Evolutionary conservation across 2,888 invertebrate species (phyloP).

Genomic region (Leucoma salicis): DNA sequence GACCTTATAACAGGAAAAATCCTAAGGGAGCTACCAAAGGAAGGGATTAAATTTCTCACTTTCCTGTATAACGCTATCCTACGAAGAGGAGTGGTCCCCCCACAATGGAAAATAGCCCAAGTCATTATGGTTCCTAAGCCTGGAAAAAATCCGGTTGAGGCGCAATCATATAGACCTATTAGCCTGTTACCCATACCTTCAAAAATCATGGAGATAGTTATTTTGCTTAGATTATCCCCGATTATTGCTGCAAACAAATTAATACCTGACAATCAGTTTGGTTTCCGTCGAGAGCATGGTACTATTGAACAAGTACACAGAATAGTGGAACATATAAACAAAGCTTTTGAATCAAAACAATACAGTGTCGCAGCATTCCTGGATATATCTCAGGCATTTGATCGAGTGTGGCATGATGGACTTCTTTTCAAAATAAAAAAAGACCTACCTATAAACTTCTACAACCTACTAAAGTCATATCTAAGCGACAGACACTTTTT

Average conservation of each 20-base stretch:
- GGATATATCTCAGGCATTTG: not conserved
- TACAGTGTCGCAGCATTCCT: not conserved
- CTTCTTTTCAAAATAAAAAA: not conserved
- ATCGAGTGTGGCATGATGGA: not conserved
- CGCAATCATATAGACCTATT: not conserved
- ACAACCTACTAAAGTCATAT: not conserved
- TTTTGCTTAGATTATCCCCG: not conserved
- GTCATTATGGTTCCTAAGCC: constrained; percentile 15
- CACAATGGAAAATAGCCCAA: constrained; percentile 18
- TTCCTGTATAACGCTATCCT: constrained; percentile 12
- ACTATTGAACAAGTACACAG: not conserved
- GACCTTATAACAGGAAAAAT: not conserved
- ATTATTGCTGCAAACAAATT: not conserved
- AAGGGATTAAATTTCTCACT: constrained; percentile 3
- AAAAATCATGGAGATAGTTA: not conserved
- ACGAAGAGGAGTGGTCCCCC: constrained; percentile 4
- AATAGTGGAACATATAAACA: not conserved
- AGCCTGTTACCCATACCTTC: not conserved
- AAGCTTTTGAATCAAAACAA: not conserved
- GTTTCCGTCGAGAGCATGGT: too few species aligned
- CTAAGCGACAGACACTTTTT: not conserved
- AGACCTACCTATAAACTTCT: not conserved
- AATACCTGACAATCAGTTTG: not conserved
- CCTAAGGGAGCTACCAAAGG: not conserved
- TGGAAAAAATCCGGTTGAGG: constrained; percentile 8